Evolutionary conservation across 2,113 vertebrate species (phyloP).

Genomic region (Anhinga anhinga): DNA sequence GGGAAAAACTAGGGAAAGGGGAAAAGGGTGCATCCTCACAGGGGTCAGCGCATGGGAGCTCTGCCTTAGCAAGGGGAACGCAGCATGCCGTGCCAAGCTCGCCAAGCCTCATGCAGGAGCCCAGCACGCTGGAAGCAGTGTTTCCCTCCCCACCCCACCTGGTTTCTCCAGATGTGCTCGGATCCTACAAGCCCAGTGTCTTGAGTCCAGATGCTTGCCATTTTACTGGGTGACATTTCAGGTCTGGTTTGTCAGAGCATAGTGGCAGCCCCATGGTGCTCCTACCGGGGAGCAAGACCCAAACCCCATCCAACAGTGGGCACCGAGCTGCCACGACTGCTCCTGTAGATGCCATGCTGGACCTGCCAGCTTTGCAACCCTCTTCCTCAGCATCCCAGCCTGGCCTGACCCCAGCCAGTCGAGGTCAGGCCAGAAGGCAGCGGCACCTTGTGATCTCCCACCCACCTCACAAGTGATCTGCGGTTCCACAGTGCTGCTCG

Average conservation of each 20-base stretch:
- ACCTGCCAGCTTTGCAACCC: background rate
- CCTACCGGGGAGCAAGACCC: background rate
- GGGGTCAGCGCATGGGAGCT: background rate
- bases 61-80: background rate
- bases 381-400: background rate
- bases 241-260: background rate
- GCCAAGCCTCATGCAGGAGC: slow-evolving; percentile 49
- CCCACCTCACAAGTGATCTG: background rate
- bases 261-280: background rate
- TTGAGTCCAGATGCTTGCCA: background rate
- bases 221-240: background rate
- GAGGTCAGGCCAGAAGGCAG: background rate
- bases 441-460: background rate
- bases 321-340: background rate
- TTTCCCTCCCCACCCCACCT: background rate
- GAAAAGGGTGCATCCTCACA: background rate
- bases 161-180: background rate
- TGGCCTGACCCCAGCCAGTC: background rate
- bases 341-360: background rate
- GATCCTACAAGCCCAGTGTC: background rate
- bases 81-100: slow-evolving; percentile 1
- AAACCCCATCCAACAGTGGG: background rate
- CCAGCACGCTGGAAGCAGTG: slow-evolving; percentile 4
- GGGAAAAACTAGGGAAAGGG: slow-evolving; percentile 77
- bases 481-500: background rate